phyloP scores from a whole-genome alignment of 2,797 vertebrate genomes.

The Cyprinella venusta region DNA sequence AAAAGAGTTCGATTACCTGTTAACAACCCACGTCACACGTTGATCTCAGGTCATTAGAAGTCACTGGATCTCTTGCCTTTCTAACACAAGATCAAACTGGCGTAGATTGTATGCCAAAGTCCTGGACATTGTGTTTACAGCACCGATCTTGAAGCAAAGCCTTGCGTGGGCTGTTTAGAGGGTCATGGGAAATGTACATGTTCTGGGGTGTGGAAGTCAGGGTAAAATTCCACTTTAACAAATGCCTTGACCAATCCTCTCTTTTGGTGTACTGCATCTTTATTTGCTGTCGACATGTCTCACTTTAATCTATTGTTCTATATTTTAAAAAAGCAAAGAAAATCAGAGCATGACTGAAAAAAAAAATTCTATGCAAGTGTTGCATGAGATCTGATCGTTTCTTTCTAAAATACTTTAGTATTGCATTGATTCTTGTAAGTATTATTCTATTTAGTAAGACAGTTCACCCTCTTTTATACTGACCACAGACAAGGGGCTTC shows the following conservation, averaged over 20 bases:
- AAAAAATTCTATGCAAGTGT: constrained; percentile 84
- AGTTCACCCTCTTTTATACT: constrained; percentile 68
- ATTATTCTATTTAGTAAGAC: constrained; percentile 75
- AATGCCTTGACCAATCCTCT: constrained; percentile 59
- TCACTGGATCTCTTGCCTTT: constrained; percentile 28
- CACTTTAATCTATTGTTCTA: constrained; percentile 79
- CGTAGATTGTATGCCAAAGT: constrained; percentile 7
- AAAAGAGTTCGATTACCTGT: neutral
- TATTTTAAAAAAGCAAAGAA: constrained; percentile 77
- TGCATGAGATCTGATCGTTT: constrained; percentile 83
- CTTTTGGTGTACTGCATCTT: constrained; percentile 67
- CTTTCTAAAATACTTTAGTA: constrained; percentile 79
- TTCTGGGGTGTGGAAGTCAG: constrained; percentile 26
- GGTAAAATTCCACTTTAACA: constrained; percentile 15
- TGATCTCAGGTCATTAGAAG: constrained; percentile 27
- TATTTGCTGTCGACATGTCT: constrained; percentile 66
- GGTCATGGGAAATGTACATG: constrained; percentile 8
- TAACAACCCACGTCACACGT: constrained; percentile 1
- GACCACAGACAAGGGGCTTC: constrained; percentile 45
- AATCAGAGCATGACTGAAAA: constrained; percentile 76
- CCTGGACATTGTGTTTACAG: constrained; percentile 2
- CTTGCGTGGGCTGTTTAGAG: neutral
- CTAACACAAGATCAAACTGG: neutral
- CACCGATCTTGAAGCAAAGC: neutral
- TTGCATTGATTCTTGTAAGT: constrained; percentile 76